phyloP scores from a whole-genome alignment of 2,888 invertebrate genomes.

The Athalia rosae region DNA sequence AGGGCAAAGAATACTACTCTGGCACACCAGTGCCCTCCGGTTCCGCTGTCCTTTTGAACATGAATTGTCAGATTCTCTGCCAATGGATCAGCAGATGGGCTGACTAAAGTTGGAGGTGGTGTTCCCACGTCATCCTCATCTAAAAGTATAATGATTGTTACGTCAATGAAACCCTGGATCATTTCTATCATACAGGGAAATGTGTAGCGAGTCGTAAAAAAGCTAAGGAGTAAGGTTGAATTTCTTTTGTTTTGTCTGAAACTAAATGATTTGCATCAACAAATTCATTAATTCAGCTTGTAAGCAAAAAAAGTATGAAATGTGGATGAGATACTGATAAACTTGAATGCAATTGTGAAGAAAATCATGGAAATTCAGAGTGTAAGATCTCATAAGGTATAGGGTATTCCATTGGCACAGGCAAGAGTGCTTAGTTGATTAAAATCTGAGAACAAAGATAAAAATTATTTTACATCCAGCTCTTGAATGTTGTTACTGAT shows the following conservation, averaged over 20 bases:
- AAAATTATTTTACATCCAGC: neutral
- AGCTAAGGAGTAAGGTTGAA: neutral
- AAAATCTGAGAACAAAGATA: too few relatives aligned
- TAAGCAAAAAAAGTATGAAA: too few relatives aligned
- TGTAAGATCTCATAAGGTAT: too few relatives aligned
- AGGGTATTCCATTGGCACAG: too few relatives aligned
- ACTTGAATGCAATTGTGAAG: neutral
- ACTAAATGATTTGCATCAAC: too few relatives aligned
- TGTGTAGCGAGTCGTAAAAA: neutral
- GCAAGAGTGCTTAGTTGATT: too few relatives aligned
- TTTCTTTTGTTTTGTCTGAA: neutral
- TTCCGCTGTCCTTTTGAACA: conserved; percentile 84
- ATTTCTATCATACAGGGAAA: neutral
- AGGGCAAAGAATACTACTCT: conserved; percentile 88
- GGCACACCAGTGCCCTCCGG: conserved; percentile 90
- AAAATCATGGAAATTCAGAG: neutral
- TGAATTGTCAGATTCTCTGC: conserved; percentile 85
- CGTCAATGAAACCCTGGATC: neutral
- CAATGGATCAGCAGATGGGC: conserved; percentile 57
- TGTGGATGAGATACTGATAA: too few relatives aligned
- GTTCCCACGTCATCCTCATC: conserved; percentile 69
- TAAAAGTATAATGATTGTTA: conserved; percentile 46
- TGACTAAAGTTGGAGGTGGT: conserved; percentile 62
- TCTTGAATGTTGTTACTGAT: neutral
- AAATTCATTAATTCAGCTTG: too few relatives aligned